These are phyloP conservation scores for Drosophila navojoa DNA, from an alignment of 1,140 invertebrate genomes.

Conservation along the genomic window DNA sequence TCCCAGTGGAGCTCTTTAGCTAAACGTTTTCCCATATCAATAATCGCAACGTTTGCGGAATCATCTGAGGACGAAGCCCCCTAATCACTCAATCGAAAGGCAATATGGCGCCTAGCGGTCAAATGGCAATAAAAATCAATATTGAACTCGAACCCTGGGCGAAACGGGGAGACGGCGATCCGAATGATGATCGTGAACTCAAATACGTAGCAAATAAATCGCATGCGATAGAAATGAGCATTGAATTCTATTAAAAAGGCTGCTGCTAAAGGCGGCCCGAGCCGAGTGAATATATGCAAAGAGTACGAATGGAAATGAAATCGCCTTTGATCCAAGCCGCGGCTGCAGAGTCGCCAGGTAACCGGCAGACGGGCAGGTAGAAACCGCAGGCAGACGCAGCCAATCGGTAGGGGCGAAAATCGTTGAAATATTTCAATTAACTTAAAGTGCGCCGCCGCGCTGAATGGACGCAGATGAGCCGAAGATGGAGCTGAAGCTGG, in stretches of 20 bases:
- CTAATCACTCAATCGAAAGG: constrained; percentile 77
- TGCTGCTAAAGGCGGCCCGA: constrained; percentile 44
- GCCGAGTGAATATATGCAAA: constrained; percentile 67
- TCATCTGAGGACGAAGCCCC: constrained; percentile 15
- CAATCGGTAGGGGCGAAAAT: constrained; percentile 61
- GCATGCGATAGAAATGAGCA: constrained; percentile 83
- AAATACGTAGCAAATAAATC: constrained; percentile 80
- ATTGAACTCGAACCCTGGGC: constrained; percentile 48
- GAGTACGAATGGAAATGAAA: constrained; percentile 52
- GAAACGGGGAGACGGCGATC: constrained; percentile 16
- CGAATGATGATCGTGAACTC: constrained; percentile 59
- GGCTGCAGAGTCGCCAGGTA: constrained; percentile 17
- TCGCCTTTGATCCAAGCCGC: constrained; percentile 71
- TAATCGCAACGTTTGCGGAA: constrained; percentile 18
- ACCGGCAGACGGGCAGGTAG: constrained; percentile 57
- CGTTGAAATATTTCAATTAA: constrained; percentile 84
- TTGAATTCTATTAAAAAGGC: constrained; percentile 82
- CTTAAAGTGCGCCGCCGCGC: constrained; percentile 69
- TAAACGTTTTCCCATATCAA: constrained; percentile 63
- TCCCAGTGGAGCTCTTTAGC: background rate
- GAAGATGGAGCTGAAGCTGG: constrained; percentile 8
- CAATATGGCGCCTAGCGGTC: constrained; percentile 81
- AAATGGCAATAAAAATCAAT: constrained; percentile 81
- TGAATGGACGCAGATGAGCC: constrained; percentile 23
- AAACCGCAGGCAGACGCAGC: constrained; percentile 55